Evolutionary conservation across 2,113 vertebrate species (phyloP).

Genomic region (Chionomys nivalis): DNA sequence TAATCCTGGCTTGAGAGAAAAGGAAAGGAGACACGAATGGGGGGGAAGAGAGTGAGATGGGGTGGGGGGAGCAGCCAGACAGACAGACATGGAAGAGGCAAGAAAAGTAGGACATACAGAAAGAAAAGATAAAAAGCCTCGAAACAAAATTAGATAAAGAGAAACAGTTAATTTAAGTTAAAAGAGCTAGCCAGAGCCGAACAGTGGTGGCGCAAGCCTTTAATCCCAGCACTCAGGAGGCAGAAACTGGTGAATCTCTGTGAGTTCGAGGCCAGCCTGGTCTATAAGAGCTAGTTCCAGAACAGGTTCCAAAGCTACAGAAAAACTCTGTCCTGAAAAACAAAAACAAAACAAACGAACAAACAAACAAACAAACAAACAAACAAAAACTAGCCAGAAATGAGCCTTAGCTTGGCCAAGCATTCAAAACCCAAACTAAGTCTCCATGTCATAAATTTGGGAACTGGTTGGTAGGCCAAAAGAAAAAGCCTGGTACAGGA

Average conservation of each 20-base stretch:
- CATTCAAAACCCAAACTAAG: neutral
- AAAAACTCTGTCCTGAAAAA: too few relatives aligned
- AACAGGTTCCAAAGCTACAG: too few relatives aligned
- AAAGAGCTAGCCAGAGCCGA: neutral
- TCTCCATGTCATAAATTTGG: neutral
- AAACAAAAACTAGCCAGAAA: neutral
- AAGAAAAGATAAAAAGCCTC: neutral
- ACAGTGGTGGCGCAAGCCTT: too few relatives aligned
- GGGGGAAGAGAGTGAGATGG: neutral
- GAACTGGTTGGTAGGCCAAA: neutral
- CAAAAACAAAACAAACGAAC: too few relatives aligned
- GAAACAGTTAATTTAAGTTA: neutral
- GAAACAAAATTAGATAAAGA: neutral
- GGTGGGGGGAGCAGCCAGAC: too few relatives aligned
- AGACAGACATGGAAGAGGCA: neutral
- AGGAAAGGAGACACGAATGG: neutral
- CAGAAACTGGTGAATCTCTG: too few relatives aligned
- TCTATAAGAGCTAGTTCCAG: too few relatives aligned
- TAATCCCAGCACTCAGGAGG: too few relatives aligned
- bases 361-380: too few relatives aligned
- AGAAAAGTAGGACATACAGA: neutral
- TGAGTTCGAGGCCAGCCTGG: too few relatives aligned
- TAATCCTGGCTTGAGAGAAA: neutral
- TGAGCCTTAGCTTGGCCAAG: neutral
- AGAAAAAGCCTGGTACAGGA: neutral